Percentiles rank a stretch among this genome's conserved stretches.
Evolutionary conservation across 1,140 invertebrate species (phyloP).

Genomic region (Pantala flavescens): DNA sequence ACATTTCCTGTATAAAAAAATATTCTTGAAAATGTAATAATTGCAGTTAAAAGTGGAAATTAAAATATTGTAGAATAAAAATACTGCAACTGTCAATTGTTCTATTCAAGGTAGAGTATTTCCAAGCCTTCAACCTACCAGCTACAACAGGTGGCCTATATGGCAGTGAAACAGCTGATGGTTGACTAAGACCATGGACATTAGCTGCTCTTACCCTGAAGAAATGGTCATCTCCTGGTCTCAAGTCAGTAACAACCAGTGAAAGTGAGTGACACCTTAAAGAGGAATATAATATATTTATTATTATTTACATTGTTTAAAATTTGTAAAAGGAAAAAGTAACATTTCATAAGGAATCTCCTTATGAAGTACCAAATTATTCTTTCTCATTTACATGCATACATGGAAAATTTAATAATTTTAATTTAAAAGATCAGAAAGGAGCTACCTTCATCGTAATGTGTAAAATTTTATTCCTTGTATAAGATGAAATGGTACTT

Average conservation of each 20-base stretch:
- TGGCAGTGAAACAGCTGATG: conserved; percentile 27
- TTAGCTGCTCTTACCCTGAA: conserved; percentile 71
- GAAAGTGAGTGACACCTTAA: conserved; percentile 49
- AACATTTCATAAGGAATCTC: no score
- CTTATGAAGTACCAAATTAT: no score
- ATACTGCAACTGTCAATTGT: no score
- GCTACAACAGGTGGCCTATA: background rate
- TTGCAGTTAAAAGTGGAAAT: no score
- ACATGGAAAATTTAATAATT: no score
- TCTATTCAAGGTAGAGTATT: no score
- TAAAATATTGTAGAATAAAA: no score
- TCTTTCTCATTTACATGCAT: no score
- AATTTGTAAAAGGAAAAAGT: conserved; percentile 12
- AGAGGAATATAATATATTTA: conserved; percentile 15
- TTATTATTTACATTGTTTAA: conserved; percentile 11
- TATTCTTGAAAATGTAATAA: background rate
- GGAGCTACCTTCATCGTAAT: no score
- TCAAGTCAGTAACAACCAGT: conserved; percentile 44
- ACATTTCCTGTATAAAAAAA: background rate
- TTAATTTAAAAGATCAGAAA: no score
- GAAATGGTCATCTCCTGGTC: conserved; percentile 46
- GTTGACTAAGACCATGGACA: conserved; percentile 61
- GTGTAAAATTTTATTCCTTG: no score
- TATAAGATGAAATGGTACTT: no score
- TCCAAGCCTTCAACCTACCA: background rate